Base-by-base conservation (phyloP, 92 coral and sea anemone species). In the Porites rus region DNA sequence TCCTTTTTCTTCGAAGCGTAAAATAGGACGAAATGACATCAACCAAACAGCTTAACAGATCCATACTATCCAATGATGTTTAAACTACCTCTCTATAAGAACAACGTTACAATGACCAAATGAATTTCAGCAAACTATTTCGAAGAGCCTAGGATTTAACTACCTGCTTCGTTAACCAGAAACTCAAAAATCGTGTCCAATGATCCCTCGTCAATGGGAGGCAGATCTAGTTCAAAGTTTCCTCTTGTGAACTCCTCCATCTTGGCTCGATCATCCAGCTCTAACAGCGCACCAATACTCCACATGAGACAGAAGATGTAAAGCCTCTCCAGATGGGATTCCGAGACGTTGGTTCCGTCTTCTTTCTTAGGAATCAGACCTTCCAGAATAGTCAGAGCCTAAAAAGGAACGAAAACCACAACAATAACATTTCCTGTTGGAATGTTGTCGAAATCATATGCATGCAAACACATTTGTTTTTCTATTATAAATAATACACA, bases 271-370 rank as follows among this genome's bases (percentile, higher is more conserved):
- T 94, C 98, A 59, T 94, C 98, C 14, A 94, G 91, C 58, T 94
- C 98, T 18, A 94, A 84, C 77, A 93, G 60, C 1, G 98, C 95
- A 1, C 98, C 98, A n/a, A 94, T 71, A 85, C 98, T 94, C 98
- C 98, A 94, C 98, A 94, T 94, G 28, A 92, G 63, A 38, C 92
- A 78, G 87, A 94, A 94, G 62, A 94, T 90, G 82, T 94, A 94
- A 70, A 94, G 74, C 21, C 92, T 85, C 86, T 93, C 96, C 61
- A 94, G 74, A 38, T 94, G 98, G 22, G 78, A 91, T 1, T 96
- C 94, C 1, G 94, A 84, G 43, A 92, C 80, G 19, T 90, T 86
- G 0, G 88, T 87, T 2, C 94, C 96, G 72, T 94, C 98, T 25
- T 94, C 98, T 76, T 92, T 94, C 80, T 38, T 90, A 24, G 92